Conservation (phyloP, 2,888 invertebrate species). For the Griposia aprilina region DNA sequence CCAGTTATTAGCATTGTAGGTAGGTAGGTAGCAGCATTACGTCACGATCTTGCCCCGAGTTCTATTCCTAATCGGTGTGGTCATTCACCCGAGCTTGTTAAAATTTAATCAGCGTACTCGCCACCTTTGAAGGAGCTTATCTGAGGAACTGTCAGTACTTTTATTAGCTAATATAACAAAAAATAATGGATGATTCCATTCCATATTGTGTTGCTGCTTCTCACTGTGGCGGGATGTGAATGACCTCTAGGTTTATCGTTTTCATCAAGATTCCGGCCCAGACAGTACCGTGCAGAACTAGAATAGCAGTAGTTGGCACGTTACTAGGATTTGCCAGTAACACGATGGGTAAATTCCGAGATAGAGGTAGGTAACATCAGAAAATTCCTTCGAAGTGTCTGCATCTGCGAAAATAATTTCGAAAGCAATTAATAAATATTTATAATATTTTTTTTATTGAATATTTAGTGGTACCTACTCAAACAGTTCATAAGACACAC, state of each 20-base stretch:
- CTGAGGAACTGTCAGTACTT: slow-evolving; percentile 60
- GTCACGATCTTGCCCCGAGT: slow-evolving; percentile 71
- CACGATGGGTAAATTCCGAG: slow-evolving; percentile 55
- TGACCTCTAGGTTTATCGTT: slow-evolving; percentile 80
- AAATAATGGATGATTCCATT: slow-evolving; percentile 46
- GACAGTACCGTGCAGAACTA: slow-evolving; percentile 66
- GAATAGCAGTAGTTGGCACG: slow-evolving; percentile 71
- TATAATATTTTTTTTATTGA: too few relatives aligned
- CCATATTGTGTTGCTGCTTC: slow-evolving; percentile 71
- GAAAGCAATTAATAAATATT: not conserved
- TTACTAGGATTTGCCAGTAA: slow-evolving; percentile 59
- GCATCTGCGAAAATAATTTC: slow-evolving; percentile 8
- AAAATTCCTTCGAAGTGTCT: slow-evolving; percentile 43
- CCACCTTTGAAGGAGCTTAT: slow-evolving; percentile 59
- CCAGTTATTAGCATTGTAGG: slow-evolving; percentile 52
- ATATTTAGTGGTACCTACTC: not conserved
- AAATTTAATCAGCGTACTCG: slow-evolving; percentile 70
- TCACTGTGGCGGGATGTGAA: slow-evolving; percentile 76
- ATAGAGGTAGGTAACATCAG: slow-evolving; percentile 47
- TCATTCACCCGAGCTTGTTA: slow-evolving; percentile 80
- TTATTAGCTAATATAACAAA: slow-evolving; percentile 63
- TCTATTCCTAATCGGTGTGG: slow-evolving; percentile 77
- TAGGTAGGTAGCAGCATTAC: slow-evolving; percentile 63
- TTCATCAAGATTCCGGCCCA: slow-evolving; percentile 80
- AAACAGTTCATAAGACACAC: not conserved